These are phyloP conservation scores for Neomonachus schauinslandi DNA, from an alignment of 2,113 vertebrate species.

Conservation along the genomic window DNA sequence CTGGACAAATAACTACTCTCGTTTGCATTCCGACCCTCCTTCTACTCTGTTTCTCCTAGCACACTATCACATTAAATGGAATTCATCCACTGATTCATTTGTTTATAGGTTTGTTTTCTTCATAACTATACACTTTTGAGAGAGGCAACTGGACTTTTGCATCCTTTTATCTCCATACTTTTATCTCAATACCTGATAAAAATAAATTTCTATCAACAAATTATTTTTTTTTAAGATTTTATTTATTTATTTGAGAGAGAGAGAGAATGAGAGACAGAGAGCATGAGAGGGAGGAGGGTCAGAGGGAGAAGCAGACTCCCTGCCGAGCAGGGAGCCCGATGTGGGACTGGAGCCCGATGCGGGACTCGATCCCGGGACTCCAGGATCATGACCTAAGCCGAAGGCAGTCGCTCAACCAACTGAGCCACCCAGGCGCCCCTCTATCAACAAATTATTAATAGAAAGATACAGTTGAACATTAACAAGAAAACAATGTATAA, in stretches of 20 bases:
- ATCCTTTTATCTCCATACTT: not conserved
- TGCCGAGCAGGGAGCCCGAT: too few species aligned
- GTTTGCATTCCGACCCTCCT: not conserved
- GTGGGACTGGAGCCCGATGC: too few species aligned
- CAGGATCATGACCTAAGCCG: too few species aligned
- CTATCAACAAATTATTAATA: not conserved
- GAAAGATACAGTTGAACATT: not conserved
- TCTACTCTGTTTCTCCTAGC: not conserved
- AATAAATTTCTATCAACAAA: slow-evolving; percentile 11
- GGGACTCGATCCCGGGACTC: too few species aligned
- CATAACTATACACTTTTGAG: not conserved
- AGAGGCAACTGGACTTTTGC: not conserved
- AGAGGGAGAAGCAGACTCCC: too few species aligned
- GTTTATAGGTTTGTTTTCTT: not conserved
- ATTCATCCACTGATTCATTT: not conserved
- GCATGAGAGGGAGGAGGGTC: too few species aligned
- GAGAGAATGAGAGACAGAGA: too few species aligned
- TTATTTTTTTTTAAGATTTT: too few species aligned
- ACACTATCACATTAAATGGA: not conserved
- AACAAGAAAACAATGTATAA: slow-evolving; percentile 16
- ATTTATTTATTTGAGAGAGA: too few species aligned
- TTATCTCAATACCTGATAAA: not conserved
- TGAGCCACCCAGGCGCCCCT: too few species aligned
- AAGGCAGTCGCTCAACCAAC: too few species aligned
- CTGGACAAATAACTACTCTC: not conserved